Base-by-base conservation (phyloP, 2,797 vertebrate genomes). In the Pantherophis vulpinus region DNA sequence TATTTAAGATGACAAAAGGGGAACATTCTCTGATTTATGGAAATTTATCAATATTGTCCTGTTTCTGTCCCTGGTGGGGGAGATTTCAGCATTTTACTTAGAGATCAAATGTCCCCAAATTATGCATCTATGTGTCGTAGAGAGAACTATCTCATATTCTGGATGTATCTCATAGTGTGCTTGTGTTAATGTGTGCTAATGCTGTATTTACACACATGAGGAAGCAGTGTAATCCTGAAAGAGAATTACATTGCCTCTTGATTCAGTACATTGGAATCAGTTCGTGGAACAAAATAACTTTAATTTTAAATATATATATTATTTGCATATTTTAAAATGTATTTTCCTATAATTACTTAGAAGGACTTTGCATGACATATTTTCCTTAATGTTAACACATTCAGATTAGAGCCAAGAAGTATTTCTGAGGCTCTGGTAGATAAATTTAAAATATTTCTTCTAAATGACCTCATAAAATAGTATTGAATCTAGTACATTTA, bases 351-450 rank as follows among this genome's bases (percentile, higher is more conserved):
- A 90, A 63, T 92, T 83, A 20, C 91, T 87, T 83, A 37, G 47
- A 88, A 88, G 18, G 14, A 58, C 16, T 92, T 87, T 93, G 37
- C 12, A 25, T 93, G 13, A 0, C 94, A 94, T 92, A 2, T 2
- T 93, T 66, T 93, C 63, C 74, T 92, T 66, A 88, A 86, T 47
- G 58, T 51, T 74, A 66, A 92, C 89, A 91, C 61, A 70, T 29
- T 89, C 42, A 47, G 86, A 94, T 92, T 89, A 87, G 56, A 89
- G 2, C 20, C 92, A 88, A 47, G 60, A 86, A 93, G 66, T 56
- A 66, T 66, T 47, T 90, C 13, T 94, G 74, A 94, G 92, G 87
- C 92, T 92, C 37, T 88, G 60, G 16, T 89, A 90, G 79, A 42
- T 86, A 8, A 87, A 55, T 56, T n/a, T 37, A 87, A 63, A 51